Conservation (phyloP, 2,888 invertebrate genomes). For the Halictus quadricinctus region DNA sequence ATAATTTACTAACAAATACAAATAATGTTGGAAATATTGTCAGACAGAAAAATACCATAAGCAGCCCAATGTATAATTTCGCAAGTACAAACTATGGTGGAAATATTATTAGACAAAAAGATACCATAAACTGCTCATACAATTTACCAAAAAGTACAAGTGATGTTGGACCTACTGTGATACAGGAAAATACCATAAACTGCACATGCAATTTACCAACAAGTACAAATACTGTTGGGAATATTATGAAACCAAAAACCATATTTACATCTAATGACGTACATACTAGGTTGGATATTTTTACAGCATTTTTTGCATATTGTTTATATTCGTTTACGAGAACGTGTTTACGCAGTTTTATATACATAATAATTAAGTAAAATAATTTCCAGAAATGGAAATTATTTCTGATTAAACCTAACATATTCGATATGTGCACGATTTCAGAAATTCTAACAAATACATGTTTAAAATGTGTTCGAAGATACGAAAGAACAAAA, state of each 20-base stretch:
- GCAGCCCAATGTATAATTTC: background rate
- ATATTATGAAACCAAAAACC: constrained; percentile 9
- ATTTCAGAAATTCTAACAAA: constrained; percentile 48
- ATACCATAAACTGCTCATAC: background rate
- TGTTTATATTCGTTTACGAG: background rate
- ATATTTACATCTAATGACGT: constrained; percentile 10
- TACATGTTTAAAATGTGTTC: constrained; percentile 18
- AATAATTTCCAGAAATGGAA: background rate
- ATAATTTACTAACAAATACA: background rate
- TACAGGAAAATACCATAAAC: background rate
- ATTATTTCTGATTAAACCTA: background rate
- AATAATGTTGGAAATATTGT: constrained; percentile 11
- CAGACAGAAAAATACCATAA: background rate
- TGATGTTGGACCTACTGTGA: constrained; percentile 1
- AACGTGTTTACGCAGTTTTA: too few relatives aligned
- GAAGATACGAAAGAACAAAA: constrained; percentile 6
- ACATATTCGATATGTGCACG: background rate
- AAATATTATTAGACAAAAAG: background rate
- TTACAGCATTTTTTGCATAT: background rate
- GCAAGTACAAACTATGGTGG: background rate
- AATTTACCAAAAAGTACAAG: background rate
- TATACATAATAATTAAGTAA: background rate
- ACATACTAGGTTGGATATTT: constrained; percentile 51
- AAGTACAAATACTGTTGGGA: background rate
- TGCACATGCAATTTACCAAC: background rate